Percentiles rank a stretch among this genome's conserved stretches.
Evolutionary conservation across 2,888 invertebrate genomes (phyloP).

Genomic region (Hipparchia sbordonii): DNA sequence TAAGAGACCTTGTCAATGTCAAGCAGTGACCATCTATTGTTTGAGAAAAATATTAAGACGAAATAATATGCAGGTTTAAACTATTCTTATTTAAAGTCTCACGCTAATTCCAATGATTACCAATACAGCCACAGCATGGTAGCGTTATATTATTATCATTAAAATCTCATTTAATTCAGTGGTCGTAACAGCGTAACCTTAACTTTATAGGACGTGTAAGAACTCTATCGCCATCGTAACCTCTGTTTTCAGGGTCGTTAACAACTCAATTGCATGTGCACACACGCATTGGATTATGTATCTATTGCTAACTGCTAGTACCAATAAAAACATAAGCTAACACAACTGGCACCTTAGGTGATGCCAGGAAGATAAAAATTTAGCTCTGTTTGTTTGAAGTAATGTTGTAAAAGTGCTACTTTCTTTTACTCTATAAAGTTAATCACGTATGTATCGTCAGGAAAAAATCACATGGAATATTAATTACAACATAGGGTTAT

Average conservation of each 20-base stretch:
- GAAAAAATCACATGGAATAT: too few species aligned
- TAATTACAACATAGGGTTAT: too few species aligned
- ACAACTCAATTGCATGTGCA: slow-evolving; percentile 21
- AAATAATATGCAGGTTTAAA: too few species aligned
- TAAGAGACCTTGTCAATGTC: too few species aligned
- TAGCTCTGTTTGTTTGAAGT: not conserved
- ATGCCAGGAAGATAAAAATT: not conserved
- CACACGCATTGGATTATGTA: not conserved
- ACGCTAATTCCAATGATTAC: not conserved
- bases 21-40: too few species aligned
- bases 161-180: slow-evolving; percentile 42
- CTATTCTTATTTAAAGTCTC: too few species aligned
- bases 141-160: slow-evolving; percentile 33
- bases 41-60: too few species aligned
- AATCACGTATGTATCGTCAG: too few species aligned
- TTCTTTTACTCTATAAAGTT: not conserved
- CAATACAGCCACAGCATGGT: not conserved
- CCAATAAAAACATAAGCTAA: not conserved
- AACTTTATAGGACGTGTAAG: slow-evolving; percentile 38
- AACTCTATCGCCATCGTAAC: slow-evolving; percentile 29
- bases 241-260: slow-evolving; percentile 32
- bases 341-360: too few species aligned
- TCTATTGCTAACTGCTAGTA: not conserved
- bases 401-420: not conserved
- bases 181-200: slow-evolving; percentile 35